Evolutionary conservation across 2,888 invertebrate genomes (phyloP), one percentile per base, ranked within the genome.

Genomic region (Pollenia griseotomentosa): DNA sequence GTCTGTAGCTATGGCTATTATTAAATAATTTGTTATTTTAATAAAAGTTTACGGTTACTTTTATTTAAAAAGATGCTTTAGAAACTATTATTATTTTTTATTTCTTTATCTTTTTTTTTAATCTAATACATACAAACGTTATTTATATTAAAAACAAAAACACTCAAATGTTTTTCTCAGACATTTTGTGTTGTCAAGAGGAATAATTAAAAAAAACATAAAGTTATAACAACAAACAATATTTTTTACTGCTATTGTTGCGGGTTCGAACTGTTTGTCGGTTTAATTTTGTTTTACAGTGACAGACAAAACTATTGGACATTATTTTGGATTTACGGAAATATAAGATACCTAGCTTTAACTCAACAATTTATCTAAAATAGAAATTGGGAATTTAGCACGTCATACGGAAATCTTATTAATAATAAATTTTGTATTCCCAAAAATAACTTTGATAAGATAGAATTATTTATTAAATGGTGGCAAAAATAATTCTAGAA

Each of bases 111-210:
- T 61, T 33, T 16, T 59, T n/a, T 59, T 59, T 33, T 40, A 44
- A 48, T 23, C 44, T 40, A 51, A 40, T 6, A 5, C 40, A 48
- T 14, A 51, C 14, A 53, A 53, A 53, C 40, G 51, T 53, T 11
- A 68, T 68, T 33, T 8, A 23, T 6, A 57, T 23, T 23, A 0
- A 65, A 44, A 68, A 68, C n/a, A 66, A 16, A 66, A 68, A 3
- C 48, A 12, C 57, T 57, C 57, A 23, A 57, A 57, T 33, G 9
- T 68, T 68, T 68, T 66, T 48, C 23, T 33, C 1, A 23, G 10
- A 11, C 44, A n/a, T 33, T 59, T 73, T n/a, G 16, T 55, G 23
- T 77, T 55, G 77, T 40, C 46, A 66, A 77, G 46, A 65, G 55
- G 12, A 77, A n/a, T 8, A 63, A 63, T 48, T 12, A 66, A 19